Evolutionary conservation across 1,140 invertebrate genomes (phyloP).

Genomic region (Anagrus nilaparvatae): DNA sequence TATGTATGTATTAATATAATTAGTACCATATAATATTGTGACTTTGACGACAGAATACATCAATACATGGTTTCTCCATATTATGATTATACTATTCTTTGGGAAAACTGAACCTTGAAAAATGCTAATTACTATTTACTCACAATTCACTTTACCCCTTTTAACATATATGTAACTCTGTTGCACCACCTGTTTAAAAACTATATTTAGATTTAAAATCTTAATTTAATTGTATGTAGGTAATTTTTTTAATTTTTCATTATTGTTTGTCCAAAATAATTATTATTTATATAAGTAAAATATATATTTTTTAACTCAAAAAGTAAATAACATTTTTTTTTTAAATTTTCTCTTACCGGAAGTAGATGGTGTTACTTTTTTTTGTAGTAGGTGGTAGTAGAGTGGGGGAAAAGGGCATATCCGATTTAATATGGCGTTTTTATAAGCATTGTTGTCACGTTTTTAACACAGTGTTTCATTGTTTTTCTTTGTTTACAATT

Average conservation of each 20-base stretch:
- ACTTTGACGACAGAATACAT: no score
- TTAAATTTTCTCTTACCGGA: slow-evolving; percentile 5
- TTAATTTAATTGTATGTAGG: no score
- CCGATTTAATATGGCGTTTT: slow-evolving; percentile 40
- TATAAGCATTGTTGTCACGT: slow-evolving; percentile 42
- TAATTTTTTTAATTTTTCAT: neutral
- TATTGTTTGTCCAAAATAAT: neutral
- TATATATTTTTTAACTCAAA: neutral
- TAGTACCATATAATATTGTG: no score
- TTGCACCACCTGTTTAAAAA: no score
- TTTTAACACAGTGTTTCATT: slow-evolving; percentile 43
- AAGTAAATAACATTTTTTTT: neutral
- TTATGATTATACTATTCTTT: no score
- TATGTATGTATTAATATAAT: no score
- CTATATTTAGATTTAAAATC: no score
- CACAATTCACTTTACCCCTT: no score
- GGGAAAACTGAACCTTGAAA: no score
- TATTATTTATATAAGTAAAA: neutral
- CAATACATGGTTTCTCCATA: no score
- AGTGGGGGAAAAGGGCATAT: slow-evolving; percentile 21
- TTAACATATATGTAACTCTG: no score
- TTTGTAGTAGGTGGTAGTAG: neutral
- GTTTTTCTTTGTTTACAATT: slow-evolving; percentile 40
- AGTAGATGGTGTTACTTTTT: slow-evolving; percentile 8
- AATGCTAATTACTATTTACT: no score